Base-by-base conservation (phyloP, 2,797 vertebrate genomes). In the Sebastes wilsoni region DNA sequence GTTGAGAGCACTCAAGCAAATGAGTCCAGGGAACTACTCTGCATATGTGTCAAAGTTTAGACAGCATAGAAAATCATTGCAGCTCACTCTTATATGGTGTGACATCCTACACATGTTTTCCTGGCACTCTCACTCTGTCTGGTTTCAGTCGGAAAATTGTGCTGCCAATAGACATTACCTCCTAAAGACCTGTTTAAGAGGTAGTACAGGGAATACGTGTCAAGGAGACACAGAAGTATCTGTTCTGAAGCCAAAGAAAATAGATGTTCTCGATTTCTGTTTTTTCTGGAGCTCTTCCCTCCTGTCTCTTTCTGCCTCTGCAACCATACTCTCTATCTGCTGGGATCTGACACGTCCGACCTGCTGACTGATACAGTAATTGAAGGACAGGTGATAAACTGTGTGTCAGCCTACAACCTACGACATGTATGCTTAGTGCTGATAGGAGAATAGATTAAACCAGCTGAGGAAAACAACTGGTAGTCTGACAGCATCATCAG, bases 371-470 rank as follows among this genome's bases (percentile, higher is more conserved):
- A 80, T 74, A 76, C 66, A 79, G 76, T 88, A 71, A 85, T 82
- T 81, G 73, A 78, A 54, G 70, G 69, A 77, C 80, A 66, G 42
- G 66, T 79, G 85, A 89, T 88, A 83, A 88, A 90, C 55, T 74
- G 55, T 20, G 58, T 59, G 67, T 82, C 66, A 56, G 55, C 27
- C 49, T 42, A 25, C 28, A 52, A 59, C 62, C 62, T 76, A 30
- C 54, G 56, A 55, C 77, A 84, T 78, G 77, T 61, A 71, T 52
- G 20, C 72, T 72, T 38, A 25, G 22, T 78, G 75, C 60, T 67
- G 61, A 75, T 67, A 71, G 54, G 49, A 78, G 16, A 79, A 77
- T 9, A 70, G 66, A 90, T 89, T 66, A 79, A 76, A 66, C 11
- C 54, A 38, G 28, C 54, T 5, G 16, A 5, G 22, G 75, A 60